phyloP scores from a whole-genome alignment of 2,888 invertebrate genomes.

The Chloromyia formosa region DNA sequence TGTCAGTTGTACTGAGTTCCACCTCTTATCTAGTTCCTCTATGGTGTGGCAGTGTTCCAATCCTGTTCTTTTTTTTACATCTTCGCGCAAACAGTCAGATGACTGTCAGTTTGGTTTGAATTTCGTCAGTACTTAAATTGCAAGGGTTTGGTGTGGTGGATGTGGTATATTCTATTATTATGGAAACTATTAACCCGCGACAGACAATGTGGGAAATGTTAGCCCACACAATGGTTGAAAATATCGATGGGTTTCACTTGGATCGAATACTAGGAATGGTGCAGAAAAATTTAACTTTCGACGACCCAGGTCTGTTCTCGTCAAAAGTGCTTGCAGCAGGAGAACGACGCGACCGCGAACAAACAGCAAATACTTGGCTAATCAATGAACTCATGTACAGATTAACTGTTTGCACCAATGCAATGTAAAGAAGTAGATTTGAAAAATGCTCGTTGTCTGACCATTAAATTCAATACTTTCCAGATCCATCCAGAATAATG shows the following conservation, averaged over 20 bases:
- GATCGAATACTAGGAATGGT: slow-evolving; percentile 47
- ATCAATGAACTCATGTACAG: slow-evolving; percentile 46
- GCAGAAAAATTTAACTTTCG: slow-evolving; percentile 48
- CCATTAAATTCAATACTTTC: slow-evolving; percentile 12
- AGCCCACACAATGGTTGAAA: slow-evolving; percentile 41
- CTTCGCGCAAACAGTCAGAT: too few species aligned
- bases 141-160: too few species aligned
- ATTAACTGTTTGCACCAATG: slow-evolving; percentile 27
- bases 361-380: slow-evolving; percentile 48
- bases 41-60: too few species aligned
- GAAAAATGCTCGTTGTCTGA: not conserved
- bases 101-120: too few species aligned
- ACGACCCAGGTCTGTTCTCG: slow-evolving; percentile 50
- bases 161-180: too few species aligned
- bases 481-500: slow-evolving; percentile 56
- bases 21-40: too few species aligned
- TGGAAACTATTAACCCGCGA: slow-evolving; percentile 11
- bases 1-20: too few species aligned
- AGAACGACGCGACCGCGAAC: slow-evolving; percentile 42
- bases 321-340: slow-evolving; percentile 26
- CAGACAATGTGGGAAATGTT: slow-evolving; percentile 47
- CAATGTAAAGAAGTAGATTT: slow-evolving; percentile 16
- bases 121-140: too few species aligned
- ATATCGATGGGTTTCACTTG: slow-evolving; percentile 43
- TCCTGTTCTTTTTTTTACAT: too few species aligned